These are phyloP conservation scores for Xerus inauris DNA, from an alignment of 2,113 vertebrate species.

Conservation along the genomic window DNA sequence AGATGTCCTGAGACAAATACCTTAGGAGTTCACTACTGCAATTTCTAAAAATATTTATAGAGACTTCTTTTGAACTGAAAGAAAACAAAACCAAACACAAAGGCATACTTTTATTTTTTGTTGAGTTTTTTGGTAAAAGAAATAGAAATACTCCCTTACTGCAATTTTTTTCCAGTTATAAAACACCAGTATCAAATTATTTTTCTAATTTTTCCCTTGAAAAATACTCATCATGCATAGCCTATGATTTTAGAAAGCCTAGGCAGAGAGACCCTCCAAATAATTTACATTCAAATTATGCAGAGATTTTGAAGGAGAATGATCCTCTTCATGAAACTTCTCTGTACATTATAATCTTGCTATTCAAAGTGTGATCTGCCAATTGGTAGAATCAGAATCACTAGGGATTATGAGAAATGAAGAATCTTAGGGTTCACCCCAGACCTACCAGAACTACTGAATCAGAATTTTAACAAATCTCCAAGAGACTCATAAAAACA, in stretches of 20 bases:
- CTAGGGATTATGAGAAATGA: not conserved
- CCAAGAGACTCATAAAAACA: not conserved
- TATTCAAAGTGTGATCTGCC: not conserved
- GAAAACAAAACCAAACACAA: slow-evolving; percentile 16
- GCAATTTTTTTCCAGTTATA: not conserved
- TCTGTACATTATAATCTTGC: not conserved
- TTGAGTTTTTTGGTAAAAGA: slow-evolving; percentile 2
- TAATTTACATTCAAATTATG: not conserved
- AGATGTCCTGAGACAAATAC: not conserved
- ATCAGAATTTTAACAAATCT: not conserved
- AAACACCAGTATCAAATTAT: slow-evolving; percentile 38
- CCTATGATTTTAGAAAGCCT: not conserved
- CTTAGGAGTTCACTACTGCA: not conserved
- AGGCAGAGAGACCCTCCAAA: not conserved
- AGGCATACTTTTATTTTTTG: not conserved
- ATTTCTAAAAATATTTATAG: not conserved
- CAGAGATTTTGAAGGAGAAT: not conserved
- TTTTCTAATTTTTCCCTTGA: not conserved
- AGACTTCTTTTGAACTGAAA: slow-evolving; percentile 17
- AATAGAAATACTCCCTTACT: not conserved
- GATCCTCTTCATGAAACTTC: not conserved
- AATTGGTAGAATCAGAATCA: not conserved
- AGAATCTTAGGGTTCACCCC: not conserved
- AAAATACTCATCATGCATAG: not conserved
- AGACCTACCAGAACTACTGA: not conserved